Base-by-base conservation (phyloP, 2,113 vertebrate species). In the Saccopteryx leptura region DNA sequence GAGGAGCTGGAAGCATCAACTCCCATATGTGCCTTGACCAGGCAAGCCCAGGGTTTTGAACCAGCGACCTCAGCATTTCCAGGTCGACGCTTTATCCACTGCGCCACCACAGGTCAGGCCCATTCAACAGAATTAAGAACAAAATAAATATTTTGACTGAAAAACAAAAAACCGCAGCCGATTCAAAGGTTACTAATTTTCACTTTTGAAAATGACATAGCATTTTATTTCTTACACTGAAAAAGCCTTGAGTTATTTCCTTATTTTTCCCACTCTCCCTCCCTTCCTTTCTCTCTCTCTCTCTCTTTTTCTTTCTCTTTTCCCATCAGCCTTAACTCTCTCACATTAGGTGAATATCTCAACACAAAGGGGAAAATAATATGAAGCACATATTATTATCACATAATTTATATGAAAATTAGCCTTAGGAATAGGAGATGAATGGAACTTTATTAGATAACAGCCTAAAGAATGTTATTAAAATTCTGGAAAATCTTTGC, bases 391-490 rank as follows among this genome's bases (percentile, higher is more conserved):
- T n/a, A 88, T 85, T 48, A 46, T 24, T 75, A 65, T 61, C 7
- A 79, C 48, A 76, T 65, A 58, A 88, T 76, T 79, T 87, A 83
- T 68, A 71, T 96, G 48, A 96, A 89, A 90, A 80, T 60, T 21
- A 95, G 18, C 72, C 6, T 52, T 58, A 48, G 6, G 10, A n/a
- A 4, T 63, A 1, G 31, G 19, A 66, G 9, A 68, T 85, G 48
- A 94, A 84, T 76, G 8, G 14, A 83, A 1, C 5, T 11, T 60
- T 26, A 12, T 31, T 28, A 61, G n/a, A 60, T 50, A 68, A 48
- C 8, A 76, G 26, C 12, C 18, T 28, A n/a, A 74, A 18, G 78
- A 21, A 6, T 24, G 24, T 91, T 65, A 66, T 48, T 56, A 50
- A 17, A 76, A 78, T 71, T 93, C 68, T 56, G 0, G 81, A 71